Conservation (phyloP, 2,888 invertebrate species). For the Dolichopus griseipennis region DNA sequence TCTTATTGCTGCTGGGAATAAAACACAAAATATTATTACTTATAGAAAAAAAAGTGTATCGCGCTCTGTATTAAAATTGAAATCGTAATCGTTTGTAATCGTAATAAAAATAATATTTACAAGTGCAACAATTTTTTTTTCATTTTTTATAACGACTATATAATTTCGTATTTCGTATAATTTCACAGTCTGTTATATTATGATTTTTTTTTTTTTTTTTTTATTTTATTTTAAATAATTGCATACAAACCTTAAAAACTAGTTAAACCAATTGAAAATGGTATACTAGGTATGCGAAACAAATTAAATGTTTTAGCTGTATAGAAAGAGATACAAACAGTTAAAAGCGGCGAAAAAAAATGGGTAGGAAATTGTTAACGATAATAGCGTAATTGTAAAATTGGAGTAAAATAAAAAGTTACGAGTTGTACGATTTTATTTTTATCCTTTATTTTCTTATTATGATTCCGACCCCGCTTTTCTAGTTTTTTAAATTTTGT, state of each 20-base stretch:
- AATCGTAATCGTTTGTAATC: background rate
- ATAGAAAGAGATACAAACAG: background rate
- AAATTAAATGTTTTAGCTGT: background rate
- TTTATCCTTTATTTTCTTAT: no score
- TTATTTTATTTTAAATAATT: no score
- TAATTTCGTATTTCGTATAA: slow-evolving; percentile 6
- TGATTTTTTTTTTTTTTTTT: background rate
- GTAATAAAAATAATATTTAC: slow-evolving; percentile 2
- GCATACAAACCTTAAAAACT: background rate
- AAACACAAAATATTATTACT: no score
- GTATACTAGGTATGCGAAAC: background rate
- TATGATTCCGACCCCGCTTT: no score
- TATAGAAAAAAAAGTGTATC: no score
- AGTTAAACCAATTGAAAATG: background rate
- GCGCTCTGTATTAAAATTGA: background rate
- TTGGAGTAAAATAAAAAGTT: no score
- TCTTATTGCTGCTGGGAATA: no score
- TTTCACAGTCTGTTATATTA: background rate
- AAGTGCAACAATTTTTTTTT: background rate
- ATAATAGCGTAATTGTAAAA: no score
- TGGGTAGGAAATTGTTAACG: background rate
- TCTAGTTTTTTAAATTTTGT: no score
- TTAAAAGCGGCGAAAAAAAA: background rate
- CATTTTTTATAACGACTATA: background rate
- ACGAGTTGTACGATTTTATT: no score